phyloP scores from a whole-genome alignment of 1,140 invertebrate species.

The Cotesia glomerata region DNA sequence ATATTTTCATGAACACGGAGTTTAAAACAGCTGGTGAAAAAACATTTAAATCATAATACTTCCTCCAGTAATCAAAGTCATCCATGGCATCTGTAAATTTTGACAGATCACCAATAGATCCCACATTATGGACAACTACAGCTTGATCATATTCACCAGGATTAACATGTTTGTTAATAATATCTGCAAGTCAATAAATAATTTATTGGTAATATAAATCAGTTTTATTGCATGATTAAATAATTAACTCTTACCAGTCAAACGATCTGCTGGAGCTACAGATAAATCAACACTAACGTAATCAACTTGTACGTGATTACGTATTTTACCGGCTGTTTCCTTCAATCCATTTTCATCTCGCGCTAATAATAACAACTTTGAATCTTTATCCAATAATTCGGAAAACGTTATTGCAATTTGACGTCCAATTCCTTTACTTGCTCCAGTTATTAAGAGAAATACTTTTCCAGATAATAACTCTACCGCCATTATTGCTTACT shows the following conservation, averaged over 20 bases:
- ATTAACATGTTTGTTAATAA: slow-evolving; percentile 57
- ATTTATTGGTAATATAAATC: slow-evolving; percentile 2
- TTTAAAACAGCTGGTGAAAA: slow-evolving; percentile 81
- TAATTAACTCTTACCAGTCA: slow-evolving; percentile 53
- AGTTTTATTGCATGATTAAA: not conserved
- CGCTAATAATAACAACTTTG: slow-evolving; percentile 78
- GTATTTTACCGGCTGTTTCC: slow-evolving; percentile 65
- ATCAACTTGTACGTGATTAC: slow-evolving; percentile 60
- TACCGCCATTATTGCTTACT: slow-evolving; percentile 34
- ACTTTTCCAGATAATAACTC: slow-evolving; percentile 61
- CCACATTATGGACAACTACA: slow-evolving; percentile 90
- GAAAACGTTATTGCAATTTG: slow-evolving; percentile 76
- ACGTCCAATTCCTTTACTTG: slow-evolving; percentile 86
- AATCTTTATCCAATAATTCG: slow-evolving; percentile 67
- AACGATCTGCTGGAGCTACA: slow-evolving; percentile 57
- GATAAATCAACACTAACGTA: slow-evolving; percentile 68
- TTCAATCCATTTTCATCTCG: slow-evolving; percentile 71
- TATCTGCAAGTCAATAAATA: slow-evolving; percentile 42
- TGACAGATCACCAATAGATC: slow-evolving; percentile 78
- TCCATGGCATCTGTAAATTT: slow-evolving; percentile 68
- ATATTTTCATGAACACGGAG: slow-evolving; percentile 72
- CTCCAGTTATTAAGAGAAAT: slow-evolving; percentile 79
- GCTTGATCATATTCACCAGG: slow-evolving; percentile 69
- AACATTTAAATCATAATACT: slow-evolving; percentile 82
- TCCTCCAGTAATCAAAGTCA: slow-evolving; percentile 67